Percentiles rank a stretch among this genome's conserved stretches.
These are phyloP conservation scores for Balaenoptera acutorostrata DNA, from an alignment of 2,113 vertebrate species.

Conservation along the genomic window DNA sequence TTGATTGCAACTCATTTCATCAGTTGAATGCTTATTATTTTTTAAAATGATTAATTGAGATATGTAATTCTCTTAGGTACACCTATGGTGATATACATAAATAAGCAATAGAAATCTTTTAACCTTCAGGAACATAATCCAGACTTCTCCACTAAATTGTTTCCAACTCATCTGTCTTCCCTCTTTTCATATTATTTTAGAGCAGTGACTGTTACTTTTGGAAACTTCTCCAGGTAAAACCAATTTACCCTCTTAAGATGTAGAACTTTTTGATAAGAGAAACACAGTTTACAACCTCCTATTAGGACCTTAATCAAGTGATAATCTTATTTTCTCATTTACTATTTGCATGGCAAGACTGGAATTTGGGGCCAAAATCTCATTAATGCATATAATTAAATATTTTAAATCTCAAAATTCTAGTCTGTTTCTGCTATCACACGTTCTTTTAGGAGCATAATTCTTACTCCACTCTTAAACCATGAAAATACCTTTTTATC, in stretches of 20 bases:
- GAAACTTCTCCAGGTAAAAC: background rate
- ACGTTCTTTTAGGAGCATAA: background rate
- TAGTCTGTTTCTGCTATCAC: background rate
- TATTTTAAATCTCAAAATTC: background rate
- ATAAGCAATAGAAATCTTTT: background rate
- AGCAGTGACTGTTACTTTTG: background rate
- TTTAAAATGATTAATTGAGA: slow-evolving; percentile 15
- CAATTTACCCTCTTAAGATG: background rate
- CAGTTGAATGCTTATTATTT: background rate
- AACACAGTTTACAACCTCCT: background rate
- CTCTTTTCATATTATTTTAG: background rate
- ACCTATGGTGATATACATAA: background rate
- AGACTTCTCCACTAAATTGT: background rate
- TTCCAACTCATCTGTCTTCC: background rate
- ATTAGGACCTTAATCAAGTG: background rate
- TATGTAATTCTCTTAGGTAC: background rate
- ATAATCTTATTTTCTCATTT: background rate
- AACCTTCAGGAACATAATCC: background rate
- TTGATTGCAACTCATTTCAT: background rate
- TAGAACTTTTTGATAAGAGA: background rate
- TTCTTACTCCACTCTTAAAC: background rate
- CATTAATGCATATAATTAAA: background rate
- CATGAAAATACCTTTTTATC: background rate
- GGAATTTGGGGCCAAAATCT: background rate
- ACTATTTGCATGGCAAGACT: background rate